Evolutionary conservation across 2,797 vertebrate genomes (phyloP), one percentile per base, ranked within the genome.

Genomic region (Urocyon cinereoargenteus): DNA sequence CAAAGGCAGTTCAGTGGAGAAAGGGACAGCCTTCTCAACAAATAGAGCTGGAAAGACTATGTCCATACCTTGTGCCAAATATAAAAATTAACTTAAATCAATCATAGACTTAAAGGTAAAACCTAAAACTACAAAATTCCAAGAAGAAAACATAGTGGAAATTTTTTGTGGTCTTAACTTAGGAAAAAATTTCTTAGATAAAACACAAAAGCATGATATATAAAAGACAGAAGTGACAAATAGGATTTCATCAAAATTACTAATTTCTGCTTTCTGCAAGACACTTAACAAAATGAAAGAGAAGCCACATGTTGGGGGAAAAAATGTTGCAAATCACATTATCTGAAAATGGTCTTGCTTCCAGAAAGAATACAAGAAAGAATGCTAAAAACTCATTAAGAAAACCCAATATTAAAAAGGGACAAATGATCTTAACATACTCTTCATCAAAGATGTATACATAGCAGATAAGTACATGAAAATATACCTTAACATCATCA

Each of bases 311-410:
- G 10, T 18, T 64, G 10, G 11, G 6, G 15, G 82, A 57, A 34
- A 73, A 59, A 18, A 66, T 21, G 16, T 26, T 49, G 68, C 34
- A 78, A 77, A 85, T 34, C 40, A 62, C 31, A 28, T 34, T 16
- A 78, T 31, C 45, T 77, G 51, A 85, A 85, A 90, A 70, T 70
- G 5, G 19, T 59, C 49, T 61, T 57, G 9, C 61, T 78, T 90
- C 31, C 82, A 72, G 61, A 79, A 79, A 75, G 24, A 86, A 51
- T 14, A 90, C 8, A 78, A n/a, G 14, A 91, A 72, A 24, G 12
- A 85, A 72, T 19, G 31, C n/a, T 62, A 45, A 79, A 91, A 95
- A 91, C n/a, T 79, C n/a, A 86, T 45, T 75, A 82, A 70, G 22
- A 89, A 83, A 61, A 8, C 7, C 51, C 36, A 53, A 24, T 51